Percentiles rank a stretch among this genome's conserved stretches.
Conservation (phyloP, 2,113 vertebrate genomes). For the Phrynosoma blainvillii region DNA sequence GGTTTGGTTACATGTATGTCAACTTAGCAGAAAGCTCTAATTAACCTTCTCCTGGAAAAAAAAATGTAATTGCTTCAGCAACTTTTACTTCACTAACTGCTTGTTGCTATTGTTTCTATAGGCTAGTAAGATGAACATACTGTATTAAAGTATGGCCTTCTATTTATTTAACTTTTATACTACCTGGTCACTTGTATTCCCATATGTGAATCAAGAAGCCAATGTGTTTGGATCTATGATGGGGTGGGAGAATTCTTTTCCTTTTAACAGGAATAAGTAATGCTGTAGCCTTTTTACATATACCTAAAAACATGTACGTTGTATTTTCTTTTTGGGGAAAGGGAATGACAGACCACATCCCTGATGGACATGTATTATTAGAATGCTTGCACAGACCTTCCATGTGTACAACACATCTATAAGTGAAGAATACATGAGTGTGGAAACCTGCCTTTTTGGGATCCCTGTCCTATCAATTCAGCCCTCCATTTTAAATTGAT, state of each 20-base stretch:
- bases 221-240: not conserved
- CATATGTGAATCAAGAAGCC: not conserved
- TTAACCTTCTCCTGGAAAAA: conserved; percentile 66
- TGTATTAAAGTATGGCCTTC: conserved; percentile 39
- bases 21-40: conserved; percentile 63
- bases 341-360: not conserved
- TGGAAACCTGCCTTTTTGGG: no score
- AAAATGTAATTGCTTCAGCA: conserved; percentile 57
- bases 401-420: no score
- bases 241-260: not conserved
- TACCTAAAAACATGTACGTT: not conserved
- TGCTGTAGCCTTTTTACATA: not conserved
- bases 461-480: no score
- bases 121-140: conserved; percentile 43
- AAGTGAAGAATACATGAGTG: no score
- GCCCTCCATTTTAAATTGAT: no score
- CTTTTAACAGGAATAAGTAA: not conserved
- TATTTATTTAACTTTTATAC: not conserved
- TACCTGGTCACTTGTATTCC: not conserved
- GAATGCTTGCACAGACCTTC: not conserved
- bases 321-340: not conserved
- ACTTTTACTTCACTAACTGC: conserved; percentile 49
- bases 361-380: not conserved
- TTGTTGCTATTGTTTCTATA: conserved; percentile 69
- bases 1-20: conserved; percentile 55